Conservation (phyloP, 2,797 vertebrate species). For the Trichosurus vulpecula region DNA sequence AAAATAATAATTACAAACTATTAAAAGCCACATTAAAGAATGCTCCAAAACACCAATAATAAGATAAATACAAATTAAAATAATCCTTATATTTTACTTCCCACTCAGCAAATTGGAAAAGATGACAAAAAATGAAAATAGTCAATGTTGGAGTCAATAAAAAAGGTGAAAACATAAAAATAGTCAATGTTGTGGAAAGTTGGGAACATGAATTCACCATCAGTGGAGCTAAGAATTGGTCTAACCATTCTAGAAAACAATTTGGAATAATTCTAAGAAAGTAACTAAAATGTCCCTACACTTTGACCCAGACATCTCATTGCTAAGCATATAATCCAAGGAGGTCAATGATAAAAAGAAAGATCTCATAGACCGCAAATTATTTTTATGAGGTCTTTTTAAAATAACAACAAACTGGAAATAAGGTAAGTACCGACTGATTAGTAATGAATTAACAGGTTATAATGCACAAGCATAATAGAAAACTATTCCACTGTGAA, state of each 20-base stretch:
- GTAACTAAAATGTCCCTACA: not conserved
- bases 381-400: not conserved
- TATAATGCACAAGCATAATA: not conserved
- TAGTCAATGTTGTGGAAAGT: not conserved
- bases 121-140: not conserved
- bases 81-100: not conserved
- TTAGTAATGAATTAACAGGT: not conserved
- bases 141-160: not conserved
- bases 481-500: not conserved
- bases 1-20: not conserved
- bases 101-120: not conserved
- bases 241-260: not conserved
- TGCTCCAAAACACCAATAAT: not conserved
- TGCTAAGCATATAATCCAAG: not conserved
- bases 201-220: not conserved
- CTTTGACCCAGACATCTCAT: not conserved
- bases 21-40: not conserved
- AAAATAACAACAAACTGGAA: not conserved
- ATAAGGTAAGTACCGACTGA: not conserved
- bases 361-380: not conserved
- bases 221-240: not conserved
- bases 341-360: not conserved
- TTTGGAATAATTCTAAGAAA: not conserved
- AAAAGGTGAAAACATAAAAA: not conserved
- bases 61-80: not conserved